phyloP scores from a whole-genome alignment of 2,888 invertebrate genomes.

The Deroplatys truncata region DNA sequence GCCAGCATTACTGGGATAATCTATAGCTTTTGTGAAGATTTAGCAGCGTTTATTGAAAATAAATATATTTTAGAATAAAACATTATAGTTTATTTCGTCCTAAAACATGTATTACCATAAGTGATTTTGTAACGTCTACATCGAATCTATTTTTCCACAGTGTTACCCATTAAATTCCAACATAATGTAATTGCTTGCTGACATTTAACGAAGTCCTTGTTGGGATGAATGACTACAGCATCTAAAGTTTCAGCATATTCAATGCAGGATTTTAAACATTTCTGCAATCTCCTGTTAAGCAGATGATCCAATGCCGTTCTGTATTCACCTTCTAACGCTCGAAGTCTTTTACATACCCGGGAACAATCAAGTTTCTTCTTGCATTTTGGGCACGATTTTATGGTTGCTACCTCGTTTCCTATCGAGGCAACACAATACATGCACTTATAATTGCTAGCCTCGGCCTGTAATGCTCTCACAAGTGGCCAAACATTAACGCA shows the following conservation, averaged over 20 bases:
- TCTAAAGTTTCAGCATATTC: slow-evolving; percentile 12
- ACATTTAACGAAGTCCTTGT: slow-evolving; percentile 13
- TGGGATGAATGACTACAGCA: slow-evolving; percentile 11
- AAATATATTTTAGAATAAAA: too few relatives aligned
- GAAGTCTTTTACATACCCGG: background rate
- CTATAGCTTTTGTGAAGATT: too few relatives aligned
- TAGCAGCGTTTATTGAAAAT: too few relatives aligned
- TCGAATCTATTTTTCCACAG: background rate
- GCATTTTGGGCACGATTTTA: slow-evolving; percentile 16
- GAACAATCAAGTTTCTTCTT: slow-evolving; percentile 11
- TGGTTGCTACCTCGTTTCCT: background rate
- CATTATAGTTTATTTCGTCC: too few relatives aligned
- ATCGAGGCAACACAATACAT: slow-evolving; percentile 2
- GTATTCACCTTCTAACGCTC: background rate
- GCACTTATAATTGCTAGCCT: slow-evolving; percentile 5
- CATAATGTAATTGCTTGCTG: slow-evolving; percentile 19
- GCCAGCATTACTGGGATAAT: too few relatives aligned
- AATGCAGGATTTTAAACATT: slow-evolving; percentile 11
- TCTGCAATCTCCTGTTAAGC: background rate
- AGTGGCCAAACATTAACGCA: slow-evolving; percentile 44
- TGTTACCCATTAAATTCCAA: slow-evolving; percentile 21
- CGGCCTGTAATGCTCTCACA: slow-evolving; percentile 31
- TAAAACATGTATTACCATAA: too few relatives aligned
- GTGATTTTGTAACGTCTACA: too few relatives aligned
- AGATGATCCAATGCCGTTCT: slow-evolving; percentile 11